A percentile compares a stretch with the other conserved stretches of the same genome.
Evolutionary conservation across 1,140 invertebrate genomes (phyloP).

Genomic region (Rhynchophorus ferrugineus): DNA sequence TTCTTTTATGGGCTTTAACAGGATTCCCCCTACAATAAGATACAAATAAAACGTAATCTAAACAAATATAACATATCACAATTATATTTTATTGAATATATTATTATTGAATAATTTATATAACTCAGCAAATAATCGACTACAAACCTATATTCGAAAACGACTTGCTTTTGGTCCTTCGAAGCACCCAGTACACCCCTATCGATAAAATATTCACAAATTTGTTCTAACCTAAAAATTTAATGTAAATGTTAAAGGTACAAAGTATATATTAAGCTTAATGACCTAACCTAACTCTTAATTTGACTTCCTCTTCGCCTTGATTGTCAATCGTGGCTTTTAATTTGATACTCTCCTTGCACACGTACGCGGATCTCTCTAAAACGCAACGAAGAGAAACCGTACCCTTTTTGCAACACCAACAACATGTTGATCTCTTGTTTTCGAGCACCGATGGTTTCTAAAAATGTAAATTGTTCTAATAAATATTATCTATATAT

Average conservation of each 20-base stretch:
- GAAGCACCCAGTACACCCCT: conserved; percentile 67
- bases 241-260: background rate
- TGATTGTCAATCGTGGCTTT: conserved; percentile 74
- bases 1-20: conserved; percentile 53
- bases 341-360: conserved; percentile 69
- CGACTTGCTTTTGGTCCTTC: conserved; percentile 63
- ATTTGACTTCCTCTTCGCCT: conserved; percentile 60
- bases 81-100: too few relatives aligned
- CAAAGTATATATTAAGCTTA: too few relatives aligned
- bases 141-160: conserved; percentile 59
- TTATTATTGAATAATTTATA: too few relatives aligned
- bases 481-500: too few relatives aligned
- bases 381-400: conserved; percentile 61
- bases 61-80: too few relatives aligned
- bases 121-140: too few relatives aligned
- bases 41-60: too few relatives aligned
- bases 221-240: conserved; percentile 60
- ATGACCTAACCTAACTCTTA: conserved; percentile 50
- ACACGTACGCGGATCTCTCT: conserved; percentile 72
- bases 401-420: conserved; percentile 68
- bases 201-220: conserved; percentile 76
- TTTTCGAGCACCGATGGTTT: conserved; percentile 66
- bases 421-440: conserved; percentile 61
- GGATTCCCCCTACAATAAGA: conserved; percentile 49
- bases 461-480: too few relatives aligned